A percentile compares a stretch with the other conserved stretches of the same genome.
Evolutionary conservation across 2,113 vertebrate species (phyloP).

Genomic region (Ictidomys tridecemlineatus): DNA sequence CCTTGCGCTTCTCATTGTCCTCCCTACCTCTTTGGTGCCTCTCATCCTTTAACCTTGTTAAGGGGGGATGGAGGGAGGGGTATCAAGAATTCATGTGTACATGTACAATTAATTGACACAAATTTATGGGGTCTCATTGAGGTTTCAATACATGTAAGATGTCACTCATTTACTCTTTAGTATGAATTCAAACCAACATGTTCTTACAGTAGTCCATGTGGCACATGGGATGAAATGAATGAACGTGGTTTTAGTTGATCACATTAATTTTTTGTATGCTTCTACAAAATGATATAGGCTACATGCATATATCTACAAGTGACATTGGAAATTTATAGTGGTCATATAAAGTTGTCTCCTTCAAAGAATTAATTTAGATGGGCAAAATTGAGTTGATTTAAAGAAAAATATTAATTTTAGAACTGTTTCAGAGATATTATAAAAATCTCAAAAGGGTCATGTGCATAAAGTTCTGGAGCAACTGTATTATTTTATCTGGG

Average conservation of each 20-base stretch:
- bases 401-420: slow-evolving; percentile 49
- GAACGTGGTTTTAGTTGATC: not conserved
- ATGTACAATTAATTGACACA: not conserved
- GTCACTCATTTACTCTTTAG: not conserved
- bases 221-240: not conserved
- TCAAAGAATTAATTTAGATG: slow-evolving; percentile 28
- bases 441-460: slow-evolving; percentile 13
- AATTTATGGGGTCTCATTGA: not conserved
- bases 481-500: not conserved
- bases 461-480: slow-evolving; percentile 30
- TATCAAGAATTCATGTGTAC: not conserved
- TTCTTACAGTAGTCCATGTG: not conserved
- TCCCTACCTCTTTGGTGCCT: not conserved
- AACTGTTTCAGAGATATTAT: not conserved
- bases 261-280: slow-evolving; percentile 16
- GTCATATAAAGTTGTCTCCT: not conserved
- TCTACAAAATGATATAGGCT: slow-evolving; percentile 19
- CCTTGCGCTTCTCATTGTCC: not conserved
- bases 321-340: slow-evolving; percentile 2
- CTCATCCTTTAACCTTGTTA: not conserved
- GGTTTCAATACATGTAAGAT: not conserved
- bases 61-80: not conserved
- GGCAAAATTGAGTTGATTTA: slow-evolving; percentile 42
- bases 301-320: not conserved
- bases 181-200: slow-evolving; percentile 12